Percentiles rank a stretch among this genome's conserved stretches.
phyloP scores from a whole-genome alignment of 2,113 vertebrate species.

The Tenebrosternarchus preto region DNA sequence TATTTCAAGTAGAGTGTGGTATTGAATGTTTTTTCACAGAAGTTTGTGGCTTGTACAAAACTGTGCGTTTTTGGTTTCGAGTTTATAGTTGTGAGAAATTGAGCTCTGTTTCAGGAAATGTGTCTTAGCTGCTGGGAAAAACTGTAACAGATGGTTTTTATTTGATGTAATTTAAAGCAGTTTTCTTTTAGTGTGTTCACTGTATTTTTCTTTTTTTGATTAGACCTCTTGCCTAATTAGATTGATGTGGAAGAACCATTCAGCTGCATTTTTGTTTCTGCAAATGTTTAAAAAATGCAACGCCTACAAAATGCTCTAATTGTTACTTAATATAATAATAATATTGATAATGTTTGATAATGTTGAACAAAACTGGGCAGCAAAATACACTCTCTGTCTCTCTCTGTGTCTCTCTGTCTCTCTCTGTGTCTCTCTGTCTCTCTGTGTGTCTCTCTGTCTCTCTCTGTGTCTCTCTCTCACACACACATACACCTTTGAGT shows the following conservation, averaged over 20 bases:
- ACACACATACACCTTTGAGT: not conserved
- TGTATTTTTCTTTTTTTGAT: not conserved
- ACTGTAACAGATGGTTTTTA: not conserved
- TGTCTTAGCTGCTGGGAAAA: no score
- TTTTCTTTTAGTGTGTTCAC: not conserved
- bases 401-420: not conserved
- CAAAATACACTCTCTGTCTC: not conserved
- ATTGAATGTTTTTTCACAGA: no score
- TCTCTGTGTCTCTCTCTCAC: not conserved
- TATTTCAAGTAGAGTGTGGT: no score
- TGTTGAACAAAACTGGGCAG: not conserved
- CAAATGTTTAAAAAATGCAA: slow-evolving; percentile 1
- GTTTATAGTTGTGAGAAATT: no score
- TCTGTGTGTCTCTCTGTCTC: no score
- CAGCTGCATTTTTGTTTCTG: not conserved
- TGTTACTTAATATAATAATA: not conserved
- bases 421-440: no score
- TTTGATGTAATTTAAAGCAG: not conserved
- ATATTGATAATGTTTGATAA: slow-evolving; percentile 1
- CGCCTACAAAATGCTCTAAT: not conserved
- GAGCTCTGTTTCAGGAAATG: no score
- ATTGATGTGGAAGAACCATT: not conserved
- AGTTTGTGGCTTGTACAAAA: no score
- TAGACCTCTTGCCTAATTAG: not conserved
- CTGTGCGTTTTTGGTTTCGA: no score